phyloP scores from a whole-genome alignment of 2,797 vertebrate species.

The Hozukius guyotensis region DNA sequence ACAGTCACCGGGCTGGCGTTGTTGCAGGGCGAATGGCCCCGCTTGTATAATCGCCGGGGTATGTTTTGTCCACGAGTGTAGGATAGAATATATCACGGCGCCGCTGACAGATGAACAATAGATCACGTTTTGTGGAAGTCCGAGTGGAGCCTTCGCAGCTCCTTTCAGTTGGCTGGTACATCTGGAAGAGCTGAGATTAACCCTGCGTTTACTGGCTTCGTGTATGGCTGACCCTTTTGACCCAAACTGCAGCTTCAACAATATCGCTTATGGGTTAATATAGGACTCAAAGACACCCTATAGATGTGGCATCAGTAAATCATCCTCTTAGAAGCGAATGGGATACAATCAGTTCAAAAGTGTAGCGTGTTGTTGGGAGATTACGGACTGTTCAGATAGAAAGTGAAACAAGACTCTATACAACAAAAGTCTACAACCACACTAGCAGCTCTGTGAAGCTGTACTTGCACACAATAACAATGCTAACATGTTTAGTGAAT shows the following conservation, averaged over 20 bases:
- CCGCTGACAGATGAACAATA: slow-evolving; percentile 83
- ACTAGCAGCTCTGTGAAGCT: not conserved
- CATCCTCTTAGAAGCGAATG: slow-evolving; percentile 3
- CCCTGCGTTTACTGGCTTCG: slow-evolving; percentile 57
- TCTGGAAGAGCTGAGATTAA: slow-evolving; percentile 77
- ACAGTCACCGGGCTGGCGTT: slow-evolving; percentile 70
- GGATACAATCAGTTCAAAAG: slow-evolving; percentile 32
- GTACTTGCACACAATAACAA: not conserved
- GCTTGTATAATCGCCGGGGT: slow-evolving; percentile 79
- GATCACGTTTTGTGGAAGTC: slow-evolving; percentile 78
- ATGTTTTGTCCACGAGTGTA: slow-evolving; percentile 78
- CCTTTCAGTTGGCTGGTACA: slow-evolving; percentile 66
- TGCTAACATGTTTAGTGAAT: not conserved
- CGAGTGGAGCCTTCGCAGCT: slow-evolving; percentile 56
- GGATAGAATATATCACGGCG: slow-evolving; percentile 83
- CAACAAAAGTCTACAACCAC: not conserved
- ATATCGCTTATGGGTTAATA: slow-evolving; percentile 59
- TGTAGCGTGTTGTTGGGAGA: slow-evolving; percentile 6
- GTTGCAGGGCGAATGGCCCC: slow-evolving; percentile 60
- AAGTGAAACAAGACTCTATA: not conserved
- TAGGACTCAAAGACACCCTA: slow-evolving; percentile 28
- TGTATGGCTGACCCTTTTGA: slow-evolving; percentile 64
- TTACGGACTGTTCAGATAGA: not conserved
- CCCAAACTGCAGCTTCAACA: slow-evolving; percentile 41
- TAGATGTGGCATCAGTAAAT: slow-evolving; percentile 35